These are phyloP conservation scores for Petaurus breviceps DNA, from an alignment of 2,113 vertebrate species.

Conservation along the genomic window DNA sequence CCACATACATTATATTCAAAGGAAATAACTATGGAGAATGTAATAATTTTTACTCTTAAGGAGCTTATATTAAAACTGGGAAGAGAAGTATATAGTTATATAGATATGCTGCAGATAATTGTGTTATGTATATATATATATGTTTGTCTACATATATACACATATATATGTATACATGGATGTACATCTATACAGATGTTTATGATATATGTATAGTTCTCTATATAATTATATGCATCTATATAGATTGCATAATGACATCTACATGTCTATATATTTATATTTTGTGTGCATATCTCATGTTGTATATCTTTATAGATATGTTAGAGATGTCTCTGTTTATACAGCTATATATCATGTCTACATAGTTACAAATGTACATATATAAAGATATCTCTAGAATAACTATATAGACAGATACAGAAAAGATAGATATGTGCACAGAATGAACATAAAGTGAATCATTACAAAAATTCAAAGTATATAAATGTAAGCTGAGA, in stretches of 20 bases:
- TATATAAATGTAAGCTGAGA: too few species aligned
- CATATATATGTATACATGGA: background rate
- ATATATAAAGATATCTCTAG: background rate
- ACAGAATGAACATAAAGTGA: too few species aligned
- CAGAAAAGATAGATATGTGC: background rate
- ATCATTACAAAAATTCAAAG: too few species aligned
- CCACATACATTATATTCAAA: background rate
- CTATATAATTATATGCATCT: background rate
- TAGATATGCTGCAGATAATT: background rate
- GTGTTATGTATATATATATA: background rate
- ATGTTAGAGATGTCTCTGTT: too few species aligned
- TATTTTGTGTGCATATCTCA: background rate
- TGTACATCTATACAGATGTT: background rate
- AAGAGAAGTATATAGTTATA: background rate
- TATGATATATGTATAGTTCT: background rate
- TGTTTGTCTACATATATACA: too few species aligned
- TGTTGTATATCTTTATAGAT: background rate
- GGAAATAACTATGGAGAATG: background rate
- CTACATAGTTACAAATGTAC: background rate
- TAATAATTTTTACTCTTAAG: background rate
- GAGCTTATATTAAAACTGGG: background rate
- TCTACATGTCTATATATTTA: too few species aligned
- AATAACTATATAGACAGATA: background rate
- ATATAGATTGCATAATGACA: too few species aligned
- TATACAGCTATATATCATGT: too few species aligned